Evolutionary conservation across 2,888 invertebrate species (phyloP).

Genomic region (Nudaria mundana): DNA sequence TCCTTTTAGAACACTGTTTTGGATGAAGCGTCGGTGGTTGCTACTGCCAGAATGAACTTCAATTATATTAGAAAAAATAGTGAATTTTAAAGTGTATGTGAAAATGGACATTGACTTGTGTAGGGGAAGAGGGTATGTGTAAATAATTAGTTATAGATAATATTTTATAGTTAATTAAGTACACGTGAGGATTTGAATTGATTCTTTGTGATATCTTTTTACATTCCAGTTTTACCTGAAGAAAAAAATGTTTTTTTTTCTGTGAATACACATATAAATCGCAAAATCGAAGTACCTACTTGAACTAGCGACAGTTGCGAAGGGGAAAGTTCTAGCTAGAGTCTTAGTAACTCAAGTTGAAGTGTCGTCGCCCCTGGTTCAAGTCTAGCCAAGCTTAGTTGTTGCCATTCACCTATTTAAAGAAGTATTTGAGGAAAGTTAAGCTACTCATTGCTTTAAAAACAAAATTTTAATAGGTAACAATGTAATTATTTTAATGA

Average conservation of each 20-base stretch:
- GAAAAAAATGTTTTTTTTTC: slow-evolving; percentile 18
- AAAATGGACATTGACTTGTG: slow-evolving; percentile 44
- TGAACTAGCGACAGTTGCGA: too few species aligned
- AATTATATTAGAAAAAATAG: slow-evolving; percentile 47
- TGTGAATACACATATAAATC: too few species aligned
- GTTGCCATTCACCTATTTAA: too few species aligned
- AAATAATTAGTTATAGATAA: slow-evolving; percentile 54
- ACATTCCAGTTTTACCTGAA: slow-evolving; percentile 28
- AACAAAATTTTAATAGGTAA: too few species aligned
- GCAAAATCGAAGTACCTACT: too few species aligned
- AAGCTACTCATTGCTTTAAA: too few species aligned
- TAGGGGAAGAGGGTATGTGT: slow-evolving; percentile 61
- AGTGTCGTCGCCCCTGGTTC: too few species aligned
- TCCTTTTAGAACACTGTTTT: slow-evolving; percentile 72
- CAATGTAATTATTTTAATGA: too few species aligned
- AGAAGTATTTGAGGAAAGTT: too few species aligned
- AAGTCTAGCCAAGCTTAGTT: too few species aligned
- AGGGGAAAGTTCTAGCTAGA: too few species aligned
- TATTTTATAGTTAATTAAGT: slow-evolving; percentile 59
- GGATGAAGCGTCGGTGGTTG: slow-evolving; percentile 67
- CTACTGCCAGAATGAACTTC: slow-evolving; percentile 42
- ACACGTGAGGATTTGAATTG: slow-evolving; percentile 73
- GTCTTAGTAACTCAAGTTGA: too few species aligned
- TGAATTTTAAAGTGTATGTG: slow-evolving; percentile 49
- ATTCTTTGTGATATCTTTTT: slow-evolving; percentile 51